Evolutionary conservation across 2,797 vertebrate species (phyloP), one percentile per base, ranked within the genome.

Genomic region (Margarornis squamiger): DNA sequence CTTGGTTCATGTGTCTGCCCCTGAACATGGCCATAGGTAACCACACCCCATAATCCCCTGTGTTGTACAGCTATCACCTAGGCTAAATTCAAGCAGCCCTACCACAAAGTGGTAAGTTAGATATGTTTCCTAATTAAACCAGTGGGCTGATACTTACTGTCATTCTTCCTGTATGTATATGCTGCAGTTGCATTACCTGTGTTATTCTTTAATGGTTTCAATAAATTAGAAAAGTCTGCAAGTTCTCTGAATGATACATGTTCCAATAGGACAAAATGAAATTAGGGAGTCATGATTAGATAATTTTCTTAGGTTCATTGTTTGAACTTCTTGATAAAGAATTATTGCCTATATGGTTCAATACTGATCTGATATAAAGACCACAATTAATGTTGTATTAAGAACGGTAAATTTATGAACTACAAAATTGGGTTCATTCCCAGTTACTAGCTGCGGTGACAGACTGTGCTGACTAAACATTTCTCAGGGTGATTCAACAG

Each of bases 331-430:
- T 78, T 81, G 49, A 68, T 71, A 75, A 72, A 91, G 36, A 71
- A 61, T 3, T 77, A n/a, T n/a, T 93, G 65, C 49, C 38, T 71
- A 13, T 66, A 36, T 63, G 16, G 21, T 76, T 93, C 55, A 82
- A 43, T 71, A 80, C 51, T 65, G 36, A 65, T 71, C 34, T 83
- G 32, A 82, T 79, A 52, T 51, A 77, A 76, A 68, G 72, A 79
- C 29, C 32, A 67, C 3, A 79, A 93, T 92, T 74, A 95, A 88
- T 86, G 81, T 32, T 86, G 13, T 43, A 78, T 77, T 88, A 86
- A 73, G 73, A 77, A 84, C 55, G 36, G n/a, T 95, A 46, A 75
- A 94, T 90, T 95, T 83, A 81, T 92, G 68, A 80, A 41, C 41
- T 67, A 75, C 41, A 75, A 59, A 87, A 74, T 23, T 76, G 22